Base-by-base conservation (phyloP, 2,888 invertebrate species). In the Trachelus stipa region DNA sequence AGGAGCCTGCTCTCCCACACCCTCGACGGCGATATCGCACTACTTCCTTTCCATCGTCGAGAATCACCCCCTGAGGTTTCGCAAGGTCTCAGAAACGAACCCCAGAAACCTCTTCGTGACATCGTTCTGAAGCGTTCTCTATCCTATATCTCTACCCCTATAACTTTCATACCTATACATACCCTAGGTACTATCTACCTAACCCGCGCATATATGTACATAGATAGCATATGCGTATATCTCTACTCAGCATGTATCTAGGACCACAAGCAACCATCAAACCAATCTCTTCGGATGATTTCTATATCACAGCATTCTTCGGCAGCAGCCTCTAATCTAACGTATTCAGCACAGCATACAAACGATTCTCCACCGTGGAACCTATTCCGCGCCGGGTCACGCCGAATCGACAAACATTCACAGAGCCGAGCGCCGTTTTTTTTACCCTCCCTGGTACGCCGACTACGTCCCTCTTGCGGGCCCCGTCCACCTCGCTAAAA, bases 401-500 rank as follows among this genome's bases (percentile, higher is more conserved):
- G 71, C 71, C 31, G 71, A 71, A 71, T 71, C 71, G 71, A 71
- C 71, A 71, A 71, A 31, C 12, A 31, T 71, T 71, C 33, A n/a
- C 31, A 31, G 31, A 71, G 71, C 2, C 71, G 4, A 31, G 12
- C 31, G 31, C 12, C 31, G 31, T 71, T 34, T 34, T 69, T 69
- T 71, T 71, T 30, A 15, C 9, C 31, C 15, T 23, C 33, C 12
- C 71, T 34, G 71, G 23, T 56, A 56, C 56, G 56, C 56, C 56
- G 23, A 56, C 56, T 56, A 9, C 56, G 56, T 56, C 56, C 56
- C 56, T 56, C 56, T 56, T 56, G 56, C 23, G 9, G 9, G 56
- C 56, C 12, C 12, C 56, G 56, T 56, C 56, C 56, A 31, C 12
- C 31, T 31, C 71, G 71, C 71, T 71, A 85, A 88, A 89, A 86